These are phyloP conservation scores for Equus quagga DNA, from an alignment of 2,113 vertebrate genomes.

Conservation along the genomic window DNA sequence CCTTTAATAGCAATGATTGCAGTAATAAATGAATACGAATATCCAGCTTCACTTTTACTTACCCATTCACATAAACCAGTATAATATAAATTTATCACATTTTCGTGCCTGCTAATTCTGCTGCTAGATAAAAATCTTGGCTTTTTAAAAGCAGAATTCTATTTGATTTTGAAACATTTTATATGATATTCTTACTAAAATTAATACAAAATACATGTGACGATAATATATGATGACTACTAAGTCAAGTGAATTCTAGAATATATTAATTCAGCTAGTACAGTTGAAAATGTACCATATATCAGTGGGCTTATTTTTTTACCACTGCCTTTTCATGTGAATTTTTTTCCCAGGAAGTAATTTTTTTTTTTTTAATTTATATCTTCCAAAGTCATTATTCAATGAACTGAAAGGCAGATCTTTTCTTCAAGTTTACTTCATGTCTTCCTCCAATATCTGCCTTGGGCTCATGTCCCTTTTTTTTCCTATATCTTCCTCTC, in stretches of 20 bases:
- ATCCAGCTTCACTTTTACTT: background rate
- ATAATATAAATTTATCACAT: slow-evolving; percentile 21
- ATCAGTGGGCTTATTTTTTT: background rate
- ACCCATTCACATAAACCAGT: background rate
- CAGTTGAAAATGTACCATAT: background rate
- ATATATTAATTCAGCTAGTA: background rate
- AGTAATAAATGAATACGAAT: slow-evolving; percentile 25
- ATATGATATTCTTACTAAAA: background rate
- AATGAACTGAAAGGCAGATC: background rate
- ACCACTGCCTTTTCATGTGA: background rate
- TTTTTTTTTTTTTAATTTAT: background rate
- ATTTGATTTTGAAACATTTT: background rate
- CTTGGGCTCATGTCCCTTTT: background rate
- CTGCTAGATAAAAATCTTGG: slow-evolving; percentile 28
- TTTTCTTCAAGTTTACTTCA: background rate
- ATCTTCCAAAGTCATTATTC: background rate
- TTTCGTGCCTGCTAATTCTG: slow-evolving; percentile 23
- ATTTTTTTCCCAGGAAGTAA: background rate
- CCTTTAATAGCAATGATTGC: background rate
- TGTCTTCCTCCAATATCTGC: background rate
- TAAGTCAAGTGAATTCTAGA: slow-evolving; percentile 33
- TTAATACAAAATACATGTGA: background rate
- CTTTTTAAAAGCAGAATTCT: background rate
- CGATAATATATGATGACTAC: background rate
- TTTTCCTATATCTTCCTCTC: background rate